Evolutionary conservation across 2,113 vertebrate species (phyloP).

Genomic region (Siniperca knerii): DNA sequence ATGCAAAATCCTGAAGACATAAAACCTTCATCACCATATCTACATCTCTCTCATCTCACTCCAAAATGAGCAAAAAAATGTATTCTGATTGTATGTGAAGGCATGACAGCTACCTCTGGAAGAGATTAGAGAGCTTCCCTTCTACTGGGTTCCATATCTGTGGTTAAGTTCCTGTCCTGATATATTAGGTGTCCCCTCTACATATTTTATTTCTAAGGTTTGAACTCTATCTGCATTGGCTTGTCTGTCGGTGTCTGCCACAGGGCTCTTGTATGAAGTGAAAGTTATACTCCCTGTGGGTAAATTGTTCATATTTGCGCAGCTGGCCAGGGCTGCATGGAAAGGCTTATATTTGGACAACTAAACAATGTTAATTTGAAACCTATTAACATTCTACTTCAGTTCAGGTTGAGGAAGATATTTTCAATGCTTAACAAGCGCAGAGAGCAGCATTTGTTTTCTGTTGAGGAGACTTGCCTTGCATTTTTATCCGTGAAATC

Average conservation of each 20-base stretch:
- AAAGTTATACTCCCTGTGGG: conserved; percentile 77
- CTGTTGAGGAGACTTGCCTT: conserved; percentile 42
- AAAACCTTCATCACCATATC: conserved; percentile 39
- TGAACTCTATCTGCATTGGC: conserved; percentile 59
- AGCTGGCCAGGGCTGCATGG: conserved; percentile 69
- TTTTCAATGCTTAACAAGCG: conserved; percentile 63
- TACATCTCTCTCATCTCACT: conserved; percentile 51
- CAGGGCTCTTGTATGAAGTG: conserved; percentile 57
- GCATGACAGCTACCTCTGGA: conserved; percentile 49
- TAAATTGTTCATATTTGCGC: conserved; percentile 74
- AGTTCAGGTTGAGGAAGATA: conserved; percentile 67
- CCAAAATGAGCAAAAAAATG: conserved; percentile 39
- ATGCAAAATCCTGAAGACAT: conserved; percentile 18
- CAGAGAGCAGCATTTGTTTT: conserved; percentile 67
- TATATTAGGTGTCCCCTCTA: conserved; percentile 52
- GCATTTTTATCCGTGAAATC: conserved; percentile 66
- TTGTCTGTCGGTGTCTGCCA: conserved; percentile 53
- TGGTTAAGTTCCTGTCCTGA: conserved; percentile 42
- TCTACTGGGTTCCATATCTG: conserved; percentile 55
- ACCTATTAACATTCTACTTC: conserved; percentile 74
- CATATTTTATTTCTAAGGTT: conserved; percentile 63
- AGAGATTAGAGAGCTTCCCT: conserved; percentile 47
- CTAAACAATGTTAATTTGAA: conserved; percentile 81
- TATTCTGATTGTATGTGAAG: conserved; percentile 31
- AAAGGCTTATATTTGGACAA: conserved; percentile 74